These are phyloP conservation scores for Mnemiopsis leidyi DNA, from an alignment of 37 sponge, comb jelly and placozoan genomes.

Conservation along the genomic window DNA sequence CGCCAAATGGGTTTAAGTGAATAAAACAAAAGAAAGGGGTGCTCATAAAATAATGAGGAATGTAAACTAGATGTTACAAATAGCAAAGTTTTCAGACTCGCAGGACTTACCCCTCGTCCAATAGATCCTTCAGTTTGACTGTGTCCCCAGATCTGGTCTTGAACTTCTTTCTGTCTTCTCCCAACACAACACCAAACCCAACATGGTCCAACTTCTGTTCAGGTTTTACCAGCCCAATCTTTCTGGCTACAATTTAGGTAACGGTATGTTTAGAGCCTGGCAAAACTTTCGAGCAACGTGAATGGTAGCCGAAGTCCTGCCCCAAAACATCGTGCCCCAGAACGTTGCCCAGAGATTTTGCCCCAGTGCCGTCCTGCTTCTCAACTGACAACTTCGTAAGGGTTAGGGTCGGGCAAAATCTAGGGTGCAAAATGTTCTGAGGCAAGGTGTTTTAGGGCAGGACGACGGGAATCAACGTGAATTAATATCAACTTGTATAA, in stretches of 20 bases:
- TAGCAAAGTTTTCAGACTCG: background rate
- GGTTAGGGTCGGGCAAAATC: no score
- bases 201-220: slow-evolving; percentile 79
- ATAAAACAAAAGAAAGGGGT: background rate
- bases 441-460: no score
- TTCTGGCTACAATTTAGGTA: background rate
- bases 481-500: no score
- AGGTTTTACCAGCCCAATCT: slow-evolving; percentile 13
- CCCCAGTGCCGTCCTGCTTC: no score
- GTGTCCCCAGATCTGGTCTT: slow-evolving; percentile 85
- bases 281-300: background rate
- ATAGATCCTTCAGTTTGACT: slow-evolving; percentile 81
- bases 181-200: slow-evolving; percentile 97
- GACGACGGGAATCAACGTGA: no score
- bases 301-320: no score
- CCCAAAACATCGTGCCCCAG: no score
- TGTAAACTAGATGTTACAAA: background rate
- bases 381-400: no score
- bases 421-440: no score
- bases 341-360: no score
- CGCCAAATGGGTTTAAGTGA: background rate
- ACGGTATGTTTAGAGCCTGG: background rate
- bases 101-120: slow-evolving; percentile 86
- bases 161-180: slow-evolving; percentile 89
- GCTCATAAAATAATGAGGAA: no score